Base-by-base conservation (phyloP, 2,797 vertebrate species). In the Calcarius lapponicus region DNA sequence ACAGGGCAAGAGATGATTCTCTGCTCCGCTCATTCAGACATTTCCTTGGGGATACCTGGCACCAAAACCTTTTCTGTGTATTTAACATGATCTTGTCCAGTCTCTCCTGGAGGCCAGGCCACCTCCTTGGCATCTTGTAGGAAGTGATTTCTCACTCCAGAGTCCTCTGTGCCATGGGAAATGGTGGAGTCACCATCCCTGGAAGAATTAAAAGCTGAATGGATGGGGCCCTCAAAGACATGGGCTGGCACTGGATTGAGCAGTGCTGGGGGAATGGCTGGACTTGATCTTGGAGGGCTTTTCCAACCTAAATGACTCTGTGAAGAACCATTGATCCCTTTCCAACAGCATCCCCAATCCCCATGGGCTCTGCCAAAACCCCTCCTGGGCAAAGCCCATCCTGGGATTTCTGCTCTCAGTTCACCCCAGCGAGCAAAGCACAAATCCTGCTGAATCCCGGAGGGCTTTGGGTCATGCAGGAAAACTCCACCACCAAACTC, bases 101-200 rank as follows among this genome's bases (percentile, higher is more conserved):
- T 21, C 19, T 54, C 9, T 78, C 22, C 43, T 34, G 28, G 53
- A 86, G 57, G 36, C 25, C 25, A 38, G 4, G 1, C 26, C 66
- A 32, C 10, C n/a, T 70, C 43, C 43, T 36, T 43, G 38, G 50
- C 11, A 58, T 22, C 17, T 61, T 2, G 1, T 6, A n/a, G 48
- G 36, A 86, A 70, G 53, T 1, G 3, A 17, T 34, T 7, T 43
- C 1, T 1, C 1, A 3, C 11, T 75, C 45, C 25, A 18, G 15
- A 38, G 6, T 42, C 16, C 5, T 74, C 29, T 61, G 26, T 25
- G 51, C 32, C 24, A 6, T 9, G 28, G 79, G 20, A 16, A 64
- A 11, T 29, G 24, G 4, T 34, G 38, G n/a, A 45, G 17, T 18
- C 51, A 31, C 43, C 29, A 14, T 31, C 43, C 31, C 38, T 40